Percentiles rank a stretch among this genome's conserved stretches.
These are phyloP conservation scores for Argya squamiceps DNA, from an alignment of 2,797 vertebrate genomes.

Conservation along the genomic window DNA sequence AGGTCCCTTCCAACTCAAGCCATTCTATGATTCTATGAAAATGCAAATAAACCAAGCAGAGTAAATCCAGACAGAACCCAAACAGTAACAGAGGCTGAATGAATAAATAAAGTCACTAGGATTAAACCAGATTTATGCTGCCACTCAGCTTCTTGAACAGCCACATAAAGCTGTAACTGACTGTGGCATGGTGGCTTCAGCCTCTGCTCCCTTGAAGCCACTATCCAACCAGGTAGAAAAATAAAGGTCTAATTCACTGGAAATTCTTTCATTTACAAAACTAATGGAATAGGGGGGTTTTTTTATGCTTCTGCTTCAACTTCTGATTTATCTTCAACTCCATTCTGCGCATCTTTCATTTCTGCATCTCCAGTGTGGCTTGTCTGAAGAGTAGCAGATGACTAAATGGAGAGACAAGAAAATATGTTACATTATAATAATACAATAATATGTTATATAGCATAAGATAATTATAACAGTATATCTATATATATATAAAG, in stretches of 20 bases:
- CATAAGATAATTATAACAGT: too few relatives aligned
- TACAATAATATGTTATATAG: too few relatives aligned
- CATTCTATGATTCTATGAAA: neutral
- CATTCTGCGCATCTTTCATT: conserved; percentile 73
- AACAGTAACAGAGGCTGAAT: conserved; percentile 51
- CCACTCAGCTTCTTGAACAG: conserved; percentile 53
- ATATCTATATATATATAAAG: too few relatives aligned
- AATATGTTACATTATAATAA: neutral
- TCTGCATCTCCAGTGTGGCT: conserved; percentile 47
- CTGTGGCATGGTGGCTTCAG: conserved; percentile 51
- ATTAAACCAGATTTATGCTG: conserved; percentile 58
- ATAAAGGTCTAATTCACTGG: conserved; percentile 84
- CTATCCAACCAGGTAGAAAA: conserved; percentile 79
- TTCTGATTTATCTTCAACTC: conserved; percentile 64
- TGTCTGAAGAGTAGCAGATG: conserved; percentile 14
- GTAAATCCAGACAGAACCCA: conserved; percentile 48
- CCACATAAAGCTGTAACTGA: conserved; percentile 47
- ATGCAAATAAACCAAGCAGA: conserved; percentile 49
- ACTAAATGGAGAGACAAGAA: conserved; percentile 5
- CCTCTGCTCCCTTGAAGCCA: conserved; percentile 69
- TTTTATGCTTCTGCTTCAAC: conserved; percentile 75
- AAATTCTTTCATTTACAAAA: conserved; percentile 83
- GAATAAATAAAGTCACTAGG: conserved; percentile 73
- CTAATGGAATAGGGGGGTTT: conserved; percentile 59
- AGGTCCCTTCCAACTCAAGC: neutral